Evolutionary conservation across 1,140 invertebrate species (phyloP), one percentile per base, ranked within the genome.

Genomic region (Lordiphosa mommai): DNA sequence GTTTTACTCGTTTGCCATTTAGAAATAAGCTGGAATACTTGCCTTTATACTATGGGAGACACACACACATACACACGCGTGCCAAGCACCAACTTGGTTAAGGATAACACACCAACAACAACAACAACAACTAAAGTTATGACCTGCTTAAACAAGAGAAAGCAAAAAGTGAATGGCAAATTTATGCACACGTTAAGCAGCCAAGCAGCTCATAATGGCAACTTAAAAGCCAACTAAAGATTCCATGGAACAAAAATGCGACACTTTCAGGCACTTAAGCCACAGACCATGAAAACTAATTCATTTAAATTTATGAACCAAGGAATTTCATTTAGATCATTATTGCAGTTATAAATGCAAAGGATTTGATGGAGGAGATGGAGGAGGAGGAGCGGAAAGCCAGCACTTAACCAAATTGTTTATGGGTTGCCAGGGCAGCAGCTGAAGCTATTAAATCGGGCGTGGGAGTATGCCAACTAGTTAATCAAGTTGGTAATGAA

Each of bases 291-390:
- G 72, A 76, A 76, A 84, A 64, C 67, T 70, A 84, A 82, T 82
- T 84, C 77, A 84, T 82, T 84, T 84, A 84, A 72, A 82, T 84
- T 69, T 76, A 82, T 63, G 72, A 84, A 58, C 27, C 49, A 29
- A 20, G 34, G 55, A 60, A 64, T 68, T 76, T 72, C 55, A 72
- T 84, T 61, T 60, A 41, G 77, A 71, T 71, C 61, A 49, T 63
- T 49, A 43, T 43, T 43, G 40, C 40, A 43, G 40, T 43, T 43
- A 23, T 43, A 43, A 43, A 43, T 43, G 40, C 40, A 43, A 43
- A 7, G 55, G 36, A 32, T n/a, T 51, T 16, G 44, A 58, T 49
- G 32, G 8, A 32, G 9, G n/a, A 20, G 17, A 27, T 14, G 34
- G 33, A 34, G 38, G 12, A 20, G 29, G 5, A 14, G 2, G 14